phyloP scores from a whole-genome alignment of 1,140 invertebrate genomes.

The Sitophilus oryzae region DNA sequence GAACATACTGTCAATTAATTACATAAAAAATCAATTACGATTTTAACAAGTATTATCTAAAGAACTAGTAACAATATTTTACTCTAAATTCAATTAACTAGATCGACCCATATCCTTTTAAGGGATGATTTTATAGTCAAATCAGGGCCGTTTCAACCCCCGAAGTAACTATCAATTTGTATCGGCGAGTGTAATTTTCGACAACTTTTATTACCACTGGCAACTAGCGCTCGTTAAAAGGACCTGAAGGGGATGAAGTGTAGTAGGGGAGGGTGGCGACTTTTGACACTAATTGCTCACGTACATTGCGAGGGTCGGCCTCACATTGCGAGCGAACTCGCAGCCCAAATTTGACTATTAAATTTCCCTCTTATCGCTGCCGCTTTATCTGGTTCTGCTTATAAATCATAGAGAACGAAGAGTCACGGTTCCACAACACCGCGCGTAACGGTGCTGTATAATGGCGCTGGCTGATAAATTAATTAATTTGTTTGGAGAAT shows the following conservation, averaged over 20 bases:
- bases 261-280: too few species aligned
- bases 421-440: conserved; percentile 23
- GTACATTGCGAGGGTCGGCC: conserved; percentile 21
- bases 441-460: too few species aligned
- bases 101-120: too few species aligned
- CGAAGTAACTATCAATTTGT: conserved; percentile 15
- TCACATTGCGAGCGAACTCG: conserved; percentile 16
- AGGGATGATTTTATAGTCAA: neutral
- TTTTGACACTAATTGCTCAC: conserved; percentile 26
- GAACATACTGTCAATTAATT: too few species aligned
- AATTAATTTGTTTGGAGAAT: conserved; percentile 15
- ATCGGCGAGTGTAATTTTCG: conserved; percentile 19
- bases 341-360: conserved; percentile 26
- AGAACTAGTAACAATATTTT: too few species aligned
- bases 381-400: conserved; percentile 22
- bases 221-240: too few species aligned
- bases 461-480: conserved; percentile 24
- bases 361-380: conserved; percentile 28
- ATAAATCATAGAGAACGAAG: conserved; percentile 26
- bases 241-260: too few species aligned
- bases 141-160: conserved; percentile 2
- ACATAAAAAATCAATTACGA: too few species aligned
- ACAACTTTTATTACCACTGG: conserved; percentile 22
- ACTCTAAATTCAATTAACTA: too few species aligned
- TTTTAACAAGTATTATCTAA: too few species aligned